Evolutionary conservation across 2,797 vertebrate species (phyloP), one percentile per base, ranked within the genome.

Genomic region (Rhinogobio ventralis): DNA sequence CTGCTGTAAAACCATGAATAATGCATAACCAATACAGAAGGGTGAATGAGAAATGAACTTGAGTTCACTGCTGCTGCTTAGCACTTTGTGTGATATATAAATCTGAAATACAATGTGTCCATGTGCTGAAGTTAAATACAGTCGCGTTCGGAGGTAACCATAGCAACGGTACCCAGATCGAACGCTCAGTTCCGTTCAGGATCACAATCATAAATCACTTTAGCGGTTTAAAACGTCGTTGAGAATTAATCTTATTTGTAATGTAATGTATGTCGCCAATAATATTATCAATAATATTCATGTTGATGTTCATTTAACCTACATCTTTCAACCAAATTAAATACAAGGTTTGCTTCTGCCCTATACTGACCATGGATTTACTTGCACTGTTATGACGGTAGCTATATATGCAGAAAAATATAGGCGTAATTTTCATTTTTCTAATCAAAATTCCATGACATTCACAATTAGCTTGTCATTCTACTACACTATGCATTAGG

Each of bases 1-100:
- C 28, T 28, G 45, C 55, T 83, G 81, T 67, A 67, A 83, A 76
- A 67, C 33, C 11, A 75, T 76, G 81, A 83, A 76, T 42, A 76
- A 83, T 83, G 45, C n/a, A 76, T 76, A 51, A 19, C 62, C 0
- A 36, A 53, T 51, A 49, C 28, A 62, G n/a, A 45, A 74, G 57
- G 10, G 8, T 53, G 57, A 64, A 53, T 75, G 45, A 39, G 15
- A 83, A 74, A 66, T 51, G 55, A 64, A 30, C 8, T 1, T 5
- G 68, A 23, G 45, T 67, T 75, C 62, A 7, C 60, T 55, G 53
- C 64, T 17, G 45, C 30, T 71, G 53, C 69, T n/a, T 62, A 64
- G 36, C 51, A 57, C 19, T 46, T 46, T 62, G 13, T 30, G 71
- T 62, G 10, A 62, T 30, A 25, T 45, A 36, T 39, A 51, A 66